Conservation (phyloP, 1,140 invertebrate species). For the Homalodisca vitripennis region DNA sequence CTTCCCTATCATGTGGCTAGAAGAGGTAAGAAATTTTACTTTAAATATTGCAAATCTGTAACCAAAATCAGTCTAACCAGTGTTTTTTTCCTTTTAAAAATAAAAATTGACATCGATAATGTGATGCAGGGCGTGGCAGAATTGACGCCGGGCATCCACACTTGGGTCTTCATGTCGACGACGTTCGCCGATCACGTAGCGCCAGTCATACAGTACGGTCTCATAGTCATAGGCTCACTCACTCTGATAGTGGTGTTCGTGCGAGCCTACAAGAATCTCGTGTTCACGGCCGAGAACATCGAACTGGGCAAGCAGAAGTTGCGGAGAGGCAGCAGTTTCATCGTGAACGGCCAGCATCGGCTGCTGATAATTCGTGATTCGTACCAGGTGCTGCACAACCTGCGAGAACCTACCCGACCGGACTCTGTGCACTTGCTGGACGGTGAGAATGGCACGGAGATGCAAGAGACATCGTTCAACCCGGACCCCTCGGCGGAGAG, state of each 20-base stretch:
- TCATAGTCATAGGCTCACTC: constrained; percentile 64
- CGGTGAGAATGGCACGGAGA: constrained; percentile 11
- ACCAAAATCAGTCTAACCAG: no score
- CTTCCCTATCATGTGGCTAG: constrained; percentile 85
- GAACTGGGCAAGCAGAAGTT: constrained; percentile 65
- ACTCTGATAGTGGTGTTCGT: constrained; percentile 64
- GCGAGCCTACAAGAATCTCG: constrained; percentile 69
- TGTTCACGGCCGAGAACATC: constrained; percentile 69
- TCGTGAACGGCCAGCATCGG: constrained; percentile 67
- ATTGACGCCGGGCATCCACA: constrained; percentile 67
- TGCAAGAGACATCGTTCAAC: constrained; percentile 22
- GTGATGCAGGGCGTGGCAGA: constrained; percentile 76
- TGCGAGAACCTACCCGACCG: not conserved
- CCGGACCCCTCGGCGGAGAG: constrained; percentile 31
- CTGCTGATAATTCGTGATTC: constrained; percentile 60
- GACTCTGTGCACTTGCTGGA: constrained; percentile 15
- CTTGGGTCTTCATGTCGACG: constrained; percentile 75
- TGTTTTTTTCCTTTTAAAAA: no score
- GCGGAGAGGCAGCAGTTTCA: constrained; percentile 61
- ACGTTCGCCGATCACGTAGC: constrained; percentile 67
- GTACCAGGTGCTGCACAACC: constrained; percentile 53
- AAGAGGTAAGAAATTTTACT: constrained; percentile 61
- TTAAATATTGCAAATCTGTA: no score
- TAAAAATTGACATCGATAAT: no score
- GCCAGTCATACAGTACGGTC: constrained; percentile 66